phyloP scores from a whole-genome alignment of 2,888 invertebrate species.

The Dolomedes plantarius region DNA sequence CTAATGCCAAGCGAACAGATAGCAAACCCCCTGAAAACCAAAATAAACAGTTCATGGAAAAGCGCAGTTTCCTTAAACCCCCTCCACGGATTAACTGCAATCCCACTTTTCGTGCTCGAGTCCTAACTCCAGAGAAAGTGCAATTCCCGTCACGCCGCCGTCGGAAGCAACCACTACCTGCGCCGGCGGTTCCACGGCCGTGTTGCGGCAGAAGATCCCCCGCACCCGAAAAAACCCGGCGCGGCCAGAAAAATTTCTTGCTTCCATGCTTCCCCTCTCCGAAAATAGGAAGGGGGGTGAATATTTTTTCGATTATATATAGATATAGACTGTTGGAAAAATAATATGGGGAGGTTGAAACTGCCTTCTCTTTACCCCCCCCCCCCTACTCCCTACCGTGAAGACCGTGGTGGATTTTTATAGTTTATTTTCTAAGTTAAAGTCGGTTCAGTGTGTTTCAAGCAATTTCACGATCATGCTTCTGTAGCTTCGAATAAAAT shows the following conservation, averaged over 20 bases:
- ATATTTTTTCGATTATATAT: constrained; percentile 65
- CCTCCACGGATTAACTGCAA: constrained; percentile 30
- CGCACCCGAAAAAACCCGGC: constrained; percentile 20
- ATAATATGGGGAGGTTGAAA: constrained; percentile 13
- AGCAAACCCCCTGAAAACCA: too few species aligned
- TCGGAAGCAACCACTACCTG: constrained; percentile 13
- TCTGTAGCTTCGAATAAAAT: constrained; percentile 68
- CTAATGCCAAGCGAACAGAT: too few species aligned
- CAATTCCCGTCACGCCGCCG: constrained; percentile 56
- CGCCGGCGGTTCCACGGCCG: constrained; percentile 1
- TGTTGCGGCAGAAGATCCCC: constrained; percentile 35
- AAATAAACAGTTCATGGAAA: too few species aligned
- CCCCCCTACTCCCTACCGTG: background rate
- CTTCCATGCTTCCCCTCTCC: constrained; percentile 11
- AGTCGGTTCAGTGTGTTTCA: constrained; percentile 60
- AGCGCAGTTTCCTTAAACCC: too few species aligned
- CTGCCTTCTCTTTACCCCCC: background rate
- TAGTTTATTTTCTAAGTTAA: constrained; percentile 50
- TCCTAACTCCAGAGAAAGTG: constrained; percentile 5
- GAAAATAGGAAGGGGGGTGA: too few species aligned
- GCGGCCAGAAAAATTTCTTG: constrained; percentile 3
- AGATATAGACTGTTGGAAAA: constrained; percentile 26
- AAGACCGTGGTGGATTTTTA: constrained; percentile 19
- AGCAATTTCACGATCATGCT: constrained; percentile 70
- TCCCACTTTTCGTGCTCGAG: background rate